A percentile compares a stretch with the other conserved stretches of the same genome.
phyloP scores from a whole-genome alignment of 2,113 vertebrate species.

The Xenopus laevis region DNA sequence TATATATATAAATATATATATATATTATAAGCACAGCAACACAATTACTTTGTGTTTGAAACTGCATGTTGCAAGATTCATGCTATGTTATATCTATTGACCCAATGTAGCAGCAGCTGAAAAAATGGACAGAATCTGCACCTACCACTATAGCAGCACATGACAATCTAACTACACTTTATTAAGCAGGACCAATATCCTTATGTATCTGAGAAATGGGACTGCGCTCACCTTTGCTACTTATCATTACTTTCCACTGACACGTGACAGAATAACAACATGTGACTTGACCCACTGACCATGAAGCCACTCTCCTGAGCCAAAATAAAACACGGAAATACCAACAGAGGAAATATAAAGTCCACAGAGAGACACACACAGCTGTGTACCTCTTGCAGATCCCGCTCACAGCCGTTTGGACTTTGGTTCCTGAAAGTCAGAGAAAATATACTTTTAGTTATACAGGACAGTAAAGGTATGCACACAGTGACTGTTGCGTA shows the following conservation, averaged over 20 bases:
- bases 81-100: too few species aligned
- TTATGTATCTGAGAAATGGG: not conserved
- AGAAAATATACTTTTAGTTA: not conserved
- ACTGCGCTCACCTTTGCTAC: not conserved
- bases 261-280: not conserved
- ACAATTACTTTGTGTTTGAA: too few species aligned
- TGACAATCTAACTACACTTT: too few species aligned
- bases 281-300: not conserved
- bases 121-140: too few species aligned
- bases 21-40: too few species aligned
- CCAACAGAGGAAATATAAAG: not conserved
- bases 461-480: too few species aligned
- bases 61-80: too few species aligned
- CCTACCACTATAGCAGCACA: too few species aligned
- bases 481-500: too few species aligned
- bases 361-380: conserved; percentile 11
- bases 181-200: too few species aligned
- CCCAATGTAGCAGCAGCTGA: too few species aligned
- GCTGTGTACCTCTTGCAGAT: conserved; percentile 21
- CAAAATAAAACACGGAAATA: not conserved
- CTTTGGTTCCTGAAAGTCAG: conserved; percentile 28
- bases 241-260: conserved; percentile 3
- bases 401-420: conserved; percentile 36
- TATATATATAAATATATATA: too few species aligned
- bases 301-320: not conserved